phyloP scores from a whole-genome alignment of 2,797 vertebrate species.

The Pempheris klunzingeri region DNA sequence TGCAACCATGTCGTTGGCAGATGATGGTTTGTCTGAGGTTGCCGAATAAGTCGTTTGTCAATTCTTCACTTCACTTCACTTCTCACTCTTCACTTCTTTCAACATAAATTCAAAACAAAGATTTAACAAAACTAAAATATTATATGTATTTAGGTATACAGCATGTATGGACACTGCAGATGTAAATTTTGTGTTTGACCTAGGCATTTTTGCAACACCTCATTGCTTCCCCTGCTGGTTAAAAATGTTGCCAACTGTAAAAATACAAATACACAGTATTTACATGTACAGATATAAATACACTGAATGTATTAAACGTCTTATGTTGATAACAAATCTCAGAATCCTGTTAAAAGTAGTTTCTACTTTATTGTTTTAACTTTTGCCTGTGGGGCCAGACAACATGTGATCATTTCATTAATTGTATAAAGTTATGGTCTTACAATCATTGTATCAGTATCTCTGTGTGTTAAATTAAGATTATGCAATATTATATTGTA shows the following conservation, averaged over 20 bases:
- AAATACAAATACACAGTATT: neutral
- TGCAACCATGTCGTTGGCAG: neutral
- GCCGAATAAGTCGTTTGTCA: neutral
- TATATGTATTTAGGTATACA: neutral
- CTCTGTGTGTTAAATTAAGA: neutral
- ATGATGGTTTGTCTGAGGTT: neutral
- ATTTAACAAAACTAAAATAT: no score
- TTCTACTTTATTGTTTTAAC: neutral
- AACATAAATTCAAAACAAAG: neutral
- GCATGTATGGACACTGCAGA: neutral
- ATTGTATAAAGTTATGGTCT: neutral
- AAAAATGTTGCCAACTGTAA: neutral
- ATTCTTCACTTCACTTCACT: neutral
- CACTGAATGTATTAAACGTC: neutral
- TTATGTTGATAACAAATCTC: neutral
- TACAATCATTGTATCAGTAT: neutral
- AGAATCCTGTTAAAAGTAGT: neutral
- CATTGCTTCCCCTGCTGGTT: conserved; percentile 53
- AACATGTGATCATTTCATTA: neutral
- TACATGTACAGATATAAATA: neutral
- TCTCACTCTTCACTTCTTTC: no score
- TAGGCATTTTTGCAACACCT: neutral
- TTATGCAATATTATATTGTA: neutral
- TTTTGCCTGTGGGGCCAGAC: neutral
- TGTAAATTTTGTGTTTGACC: neutral